phyloP scores from a whole-genome alignment of 1,140 invertebrate species.

The Tenebrio molitor region DNA sequence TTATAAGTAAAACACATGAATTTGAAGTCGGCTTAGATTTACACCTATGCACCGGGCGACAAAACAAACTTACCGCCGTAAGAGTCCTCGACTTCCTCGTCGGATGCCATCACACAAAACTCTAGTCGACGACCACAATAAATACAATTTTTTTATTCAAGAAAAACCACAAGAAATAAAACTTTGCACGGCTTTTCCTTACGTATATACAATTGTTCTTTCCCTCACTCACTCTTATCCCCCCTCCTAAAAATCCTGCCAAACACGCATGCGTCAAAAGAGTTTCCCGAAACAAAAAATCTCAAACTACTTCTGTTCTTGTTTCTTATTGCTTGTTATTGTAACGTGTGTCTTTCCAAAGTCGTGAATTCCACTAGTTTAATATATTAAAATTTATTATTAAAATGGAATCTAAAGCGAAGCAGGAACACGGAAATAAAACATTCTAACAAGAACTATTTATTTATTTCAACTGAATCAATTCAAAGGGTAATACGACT shows the following conservation, averaged over 20 bases:
- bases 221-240: slow-evolving; percentile 45
- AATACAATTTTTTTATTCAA: slow-evolving; percentile 40
- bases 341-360: neutral
- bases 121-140: neutral
- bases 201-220: slow-evolving; percentile 47
- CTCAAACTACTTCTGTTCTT: neutral
- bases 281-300: slow-evolving; percentile 10
- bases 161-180: slow-evolving; percentile 36
- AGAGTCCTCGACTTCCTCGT: slow-evolving; percentile 82
- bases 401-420: neutral
- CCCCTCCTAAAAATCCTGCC: slow-evolving; percentile 1
- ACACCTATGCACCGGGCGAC: slow-evolving; percentile 52
- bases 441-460: neutral
- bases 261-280: slow-evolving; percentile 19
- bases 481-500: slow-evolving; percentile 77
- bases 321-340: neutral
- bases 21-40: slow-evolving; percentile 56
- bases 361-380: too few species aligned
- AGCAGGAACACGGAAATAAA: slow-evolving; percentile 6
- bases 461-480: slow-evolving; percentile 19
- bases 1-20: slow-evolving; percentile 49
- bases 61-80: slow-evolving; percentile 78
- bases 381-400: slow-evolving; percentile 12
- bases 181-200: slow-evolving; percentile 47
- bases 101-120: slow-evolving; percentile 75